Evolutionary conservation across 2,797 vertebrate species (phyloP).

Genomic region (Eidolon dupreanum): DNA sequence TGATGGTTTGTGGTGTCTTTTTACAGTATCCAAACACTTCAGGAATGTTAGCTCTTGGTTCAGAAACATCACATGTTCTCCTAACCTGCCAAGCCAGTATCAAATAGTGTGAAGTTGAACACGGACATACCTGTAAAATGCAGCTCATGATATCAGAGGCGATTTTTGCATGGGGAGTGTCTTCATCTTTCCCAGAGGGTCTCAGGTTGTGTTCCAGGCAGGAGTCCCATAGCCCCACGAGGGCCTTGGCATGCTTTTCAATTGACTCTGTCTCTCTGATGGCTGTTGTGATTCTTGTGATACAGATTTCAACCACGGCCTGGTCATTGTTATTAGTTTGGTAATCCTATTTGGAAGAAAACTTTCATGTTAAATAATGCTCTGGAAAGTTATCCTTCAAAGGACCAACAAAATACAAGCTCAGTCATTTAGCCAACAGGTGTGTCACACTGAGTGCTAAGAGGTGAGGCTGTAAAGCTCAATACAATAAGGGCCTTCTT

Average conservation of each 20-base stretch:
- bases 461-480: neutral
- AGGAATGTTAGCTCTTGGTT: neutral
- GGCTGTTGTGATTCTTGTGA: constrained; percentile 96
- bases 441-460: too few relatives aligned
- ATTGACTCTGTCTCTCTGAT: constrained; percentile 94
- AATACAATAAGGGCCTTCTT: neutral
- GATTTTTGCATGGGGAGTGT: constrained; percentile 96
- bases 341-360: constrained; percentile 90
- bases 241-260: constrained; percentile 91
- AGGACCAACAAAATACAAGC: neutral
- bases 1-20: neutral
- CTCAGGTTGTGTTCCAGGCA: constrained; percentile 95
- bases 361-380: neutral
- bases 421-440: neutral
- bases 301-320: constrained; percentile 97
- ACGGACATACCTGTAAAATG: constrained; percentile 92
- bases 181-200: constrained; percentile 91
- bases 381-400: neutral
- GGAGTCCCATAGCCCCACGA: constrained; percentile 96
- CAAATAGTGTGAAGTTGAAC: neutral
- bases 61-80: neutral
- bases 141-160: constrained; percentile 98
- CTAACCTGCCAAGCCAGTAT: neutral
- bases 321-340: constrained; percentile 96
- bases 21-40: neutral